Percentiles rank a stretch among this genome's conserved stretches.
phyloP scores from a whole-genome alignment of 2,797 vertebrate species.

The Peromyscus nudipes region DNA sequence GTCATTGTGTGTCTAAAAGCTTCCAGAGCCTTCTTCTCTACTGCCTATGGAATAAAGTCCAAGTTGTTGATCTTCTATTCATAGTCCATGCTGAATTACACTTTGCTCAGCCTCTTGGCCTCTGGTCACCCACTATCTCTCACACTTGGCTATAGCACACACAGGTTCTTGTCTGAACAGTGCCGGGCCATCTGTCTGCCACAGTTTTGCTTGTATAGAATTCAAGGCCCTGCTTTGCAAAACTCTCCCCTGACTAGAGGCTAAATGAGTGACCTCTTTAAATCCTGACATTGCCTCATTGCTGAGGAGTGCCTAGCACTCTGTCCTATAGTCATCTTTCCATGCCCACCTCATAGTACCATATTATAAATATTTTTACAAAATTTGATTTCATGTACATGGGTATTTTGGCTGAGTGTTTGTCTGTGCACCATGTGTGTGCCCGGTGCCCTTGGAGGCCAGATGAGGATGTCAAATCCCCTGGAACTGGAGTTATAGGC shows the following conservation, averaged over 20 bases:
- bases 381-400: not conserved
- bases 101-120: not conserved
- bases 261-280: not conserved
- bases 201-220: not conserved
- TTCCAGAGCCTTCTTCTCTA: not conserved
- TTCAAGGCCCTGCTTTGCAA: not conserved
- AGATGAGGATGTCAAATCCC: not conserved
- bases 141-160: not conserved
- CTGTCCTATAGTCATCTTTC: not conserved
- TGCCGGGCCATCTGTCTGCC: not conserved
- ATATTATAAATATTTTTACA: not conserved
- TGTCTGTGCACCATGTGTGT: not conserved
- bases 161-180: not conserved
- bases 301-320: not conserved
- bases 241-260: not conserved
- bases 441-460: not conserved
- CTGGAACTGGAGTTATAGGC: not conserved
- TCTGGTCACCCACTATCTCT: not conserved
- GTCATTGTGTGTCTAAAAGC: conserved; percentile 39
- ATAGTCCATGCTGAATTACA: fast-evolving
- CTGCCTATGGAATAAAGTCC: not conserved
- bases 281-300: not conserved
- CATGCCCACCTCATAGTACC: not conserved
- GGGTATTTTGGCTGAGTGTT: not conserved
- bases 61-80: not conserved